Base-by-base conservation (phyloP, 2,113 vertebrate genomes). In the Percina caprodes region DNA sequence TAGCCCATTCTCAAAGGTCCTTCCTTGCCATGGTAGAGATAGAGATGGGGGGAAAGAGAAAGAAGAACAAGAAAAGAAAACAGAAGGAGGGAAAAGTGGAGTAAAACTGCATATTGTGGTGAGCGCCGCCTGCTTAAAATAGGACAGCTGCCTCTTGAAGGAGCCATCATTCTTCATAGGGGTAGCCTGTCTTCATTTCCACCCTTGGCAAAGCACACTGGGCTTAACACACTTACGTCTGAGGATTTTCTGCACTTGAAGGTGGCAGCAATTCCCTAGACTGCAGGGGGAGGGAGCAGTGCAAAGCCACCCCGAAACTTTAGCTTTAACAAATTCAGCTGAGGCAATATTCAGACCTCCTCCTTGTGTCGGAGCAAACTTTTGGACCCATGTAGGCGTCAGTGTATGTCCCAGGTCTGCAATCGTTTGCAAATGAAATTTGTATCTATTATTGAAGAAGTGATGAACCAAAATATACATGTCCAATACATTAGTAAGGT, bases 151-250 rank as follows among this genome's bases (percentile, higher is more conserved):
- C 83, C 69, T 93, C 85, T 84, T 85, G 88, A 87, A 89, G 80
- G 76, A 90, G 86, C 73, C 84, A 80, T 89, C 89, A 90, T 88
- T 92, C 89, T 93, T 92, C 91, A 91, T 79, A 82, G 73, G 81
- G 55, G 78, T 49, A 78, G 84, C 82, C 92, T 88, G 88, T 92
- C 91, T 92, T 91, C 89, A 89, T 87, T 88, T 87, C 85, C 85
- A 86, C 63, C 82, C 74, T 82, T 65, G 26, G 89, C 84, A 80
- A 86, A 82, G 88, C 86, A 85, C 91, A 85, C 85, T 6, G 87
- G 83, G 85, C 91, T 92, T 86, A 93, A 90, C 87, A 91, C 87
- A 89, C 87, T 92, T 90, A 91, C 83, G 87, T 92, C 87, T 69
- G 77, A 92, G 88, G 83, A 86, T 90, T 90, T 79, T 86, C 75